Evolutionary conservation across 2,888 invertebrate genomes (phyloP).

Genomic region (Himalopsyche anomala): DNA sequence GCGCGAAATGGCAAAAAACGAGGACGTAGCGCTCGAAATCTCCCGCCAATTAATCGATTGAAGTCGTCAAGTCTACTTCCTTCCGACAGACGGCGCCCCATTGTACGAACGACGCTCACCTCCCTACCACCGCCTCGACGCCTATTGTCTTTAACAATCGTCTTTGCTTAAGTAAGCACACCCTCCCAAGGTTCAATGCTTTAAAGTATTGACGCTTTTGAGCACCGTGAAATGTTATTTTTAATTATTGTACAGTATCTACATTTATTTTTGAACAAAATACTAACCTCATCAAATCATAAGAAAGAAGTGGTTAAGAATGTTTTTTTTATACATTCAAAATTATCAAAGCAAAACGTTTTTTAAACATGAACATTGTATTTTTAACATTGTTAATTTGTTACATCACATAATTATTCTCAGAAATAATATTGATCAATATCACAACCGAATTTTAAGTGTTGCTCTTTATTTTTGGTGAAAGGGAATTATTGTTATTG

Average conservation of each 20-base stretch:
- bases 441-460: too few species aligned
- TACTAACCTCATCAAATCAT: too few species aligned
- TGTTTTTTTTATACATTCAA: too few species aligned
- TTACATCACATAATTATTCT: too few species aligned
- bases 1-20: constrained; percentile 41
- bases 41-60: constrained; percentile 59
- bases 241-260: not conserved
- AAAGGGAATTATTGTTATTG: too few species aligned
- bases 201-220: constrained; percentile 15
- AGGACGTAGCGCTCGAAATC: constrained; percentile 34
- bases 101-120: constrained; percentile 14
- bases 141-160: constrained; percentile 24
- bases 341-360: too few species aligned
- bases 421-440: too few species aligned
- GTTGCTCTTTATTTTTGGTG: too few species aligned
- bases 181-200: not conserved
- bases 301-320: too few species aligned
- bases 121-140: not conserved
- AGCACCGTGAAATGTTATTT: not conserved
- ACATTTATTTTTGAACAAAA: too few species aligned
- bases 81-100: constrained; percentile 26
- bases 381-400: too few species aligned
- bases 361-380: too few species aligned
- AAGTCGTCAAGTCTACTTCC: constrained; percentile 47
- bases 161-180: constrained; percentile 38